These are phyloP conservation scores for Stratiomys singularior DNA, from an alignment of 2,888 invertebrate species.

Conservation along the genomic window DNA sequence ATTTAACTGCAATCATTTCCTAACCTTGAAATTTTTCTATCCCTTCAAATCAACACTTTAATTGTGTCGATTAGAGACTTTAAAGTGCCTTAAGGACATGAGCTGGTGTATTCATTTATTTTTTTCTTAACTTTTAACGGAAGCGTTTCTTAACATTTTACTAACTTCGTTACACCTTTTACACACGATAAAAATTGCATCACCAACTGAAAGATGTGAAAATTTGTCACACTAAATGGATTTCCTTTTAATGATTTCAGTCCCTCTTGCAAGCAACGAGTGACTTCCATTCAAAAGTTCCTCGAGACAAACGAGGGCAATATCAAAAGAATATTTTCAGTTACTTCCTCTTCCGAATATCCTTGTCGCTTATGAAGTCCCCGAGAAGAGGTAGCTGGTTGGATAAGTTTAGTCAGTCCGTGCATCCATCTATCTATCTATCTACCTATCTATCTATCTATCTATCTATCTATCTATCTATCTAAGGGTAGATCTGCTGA, in stretches of 20 bases:
- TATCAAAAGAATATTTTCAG: conserved; percentile 18
- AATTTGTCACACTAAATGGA: conserved; percentile 14
- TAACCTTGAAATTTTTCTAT: no score
- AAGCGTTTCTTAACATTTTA: no score
- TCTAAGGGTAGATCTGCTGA: no score
- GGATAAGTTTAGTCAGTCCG: background rate
- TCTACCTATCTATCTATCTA: no score
- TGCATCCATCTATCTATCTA: background rate
- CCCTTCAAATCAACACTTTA: no score
- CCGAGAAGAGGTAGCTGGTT: background rate
- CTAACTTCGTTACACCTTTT: no score
- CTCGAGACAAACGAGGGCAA: background rate
- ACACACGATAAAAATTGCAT: background rate
- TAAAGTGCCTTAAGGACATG: no score
- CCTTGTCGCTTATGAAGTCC: background rate
- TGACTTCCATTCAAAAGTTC: conserved; percentile 7
- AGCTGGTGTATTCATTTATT: no score
- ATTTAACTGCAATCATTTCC: no score
- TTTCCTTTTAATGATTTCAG: conserved; percentile 18
- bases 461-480: no score
- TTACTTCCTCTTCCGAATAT: background rate
- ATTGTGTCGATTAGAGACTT: no score
- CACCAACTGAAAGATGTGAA: background rate
- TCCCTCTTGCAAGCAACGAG: background rate
- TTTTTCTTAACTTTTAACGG: no score